Base-by-base conservation (phyloP, 2,113 vertebrate genomes). In the Melanerpes formicivorus region DNA sequence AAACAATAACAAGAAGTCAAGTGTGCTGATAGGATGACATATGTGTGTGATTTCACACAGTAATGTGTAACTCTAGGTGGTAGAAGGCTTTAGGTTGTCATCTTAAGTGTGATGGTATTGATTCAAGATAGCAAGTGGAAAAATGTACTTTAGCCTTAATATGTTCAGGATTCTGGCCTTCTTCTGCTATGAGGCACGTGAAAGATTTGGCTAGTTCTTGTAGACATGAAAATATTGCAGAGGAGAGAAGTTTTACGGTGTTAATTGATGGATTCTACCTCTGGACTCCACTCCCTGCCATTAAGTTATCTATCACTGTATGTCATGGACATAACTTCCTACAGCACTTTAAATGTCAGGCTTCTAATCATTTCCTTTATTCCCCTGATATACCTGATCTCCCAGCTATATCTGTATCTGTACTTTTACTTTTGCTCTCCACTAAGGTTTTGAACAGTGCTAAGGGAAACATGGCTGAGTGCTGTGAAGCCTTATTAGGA, bases 291-390 rank as follows among this genome's bases (percentile, higher is more conserved):
- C 64, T 79, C 37, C n/a, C 15, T 92, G 66, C 95, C 72, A 83
- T 95, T 84, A 94, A 84, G 54, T 44, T 67, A 67, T 71, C 67
- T 80, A 72, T 42, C 85, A 73, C 63, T 55, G 18, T 83, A 73
- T 92, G 86, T 52, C 87, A 86, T 1, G 5, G 69, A 90, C 87
- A 22, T 74, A 88, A 83, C 56, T 95, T 96, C 90, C 69, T 80
- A 76, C 44, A 65, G 71, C 73, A 62, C 42, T 93, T 80, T 74
- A 95, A 96, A 96, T 96, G 92, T 88, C 92, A 96, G 73, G 55
- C 66, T 83, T 93, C 69, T 52, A 84, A 95, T 91, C 11, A 58
- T 95, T 96, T 88, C 73, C 84, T 70, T 78, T 73, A 66, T 91
- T 92, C 88, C 34, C 48, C 69, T 90, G 84, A 44, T 16, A 55